These are phyloP conservation scores for Drymodes brunneopygia DNA, from an alignment of 2,113 vertebrate species.

Conservation along the genomic window DNA sequence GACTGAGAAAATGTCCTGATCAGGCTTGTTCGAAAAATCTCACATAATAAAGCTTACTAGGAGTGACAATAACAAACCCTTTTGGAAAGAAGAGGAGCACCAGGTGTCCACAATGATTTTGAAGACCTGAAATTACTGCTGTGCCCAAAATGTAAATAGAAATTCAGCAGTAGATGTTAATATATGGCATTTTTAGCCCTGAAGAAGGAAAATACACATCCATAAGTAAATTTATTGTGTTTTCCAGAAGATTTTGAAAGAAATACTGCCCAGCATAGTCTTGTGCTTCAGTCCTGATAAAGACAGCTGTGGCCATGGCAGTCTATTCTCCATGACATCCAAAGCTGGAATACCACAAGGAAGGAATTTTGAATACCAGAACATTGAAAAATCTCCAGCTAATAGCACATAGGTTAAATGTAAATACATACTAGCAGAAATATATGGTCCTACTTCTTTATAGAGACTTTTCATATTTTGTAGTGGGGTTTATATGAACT, in stretches of 20 bases:
- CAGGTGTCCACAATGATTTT: background rate
- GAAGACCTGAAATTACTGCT: background rate
- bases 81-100: background rate
- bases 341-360: background rate
- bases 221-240: background rate
- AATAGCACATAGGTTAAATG: background rate
- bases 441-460: background rate
- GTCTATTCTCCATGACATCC: background rate
- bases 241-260: background rate
- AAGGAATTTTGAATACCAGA: background rate
- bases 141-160: background rate
- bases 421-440: background rate
- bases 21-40: background rate
- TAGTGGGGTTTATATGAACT: background rate
- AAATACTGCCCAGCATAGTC: background rate
- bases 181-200: background rate
- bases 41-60: background rate
- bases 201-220: background rate
- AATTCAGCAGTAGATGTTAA: background rate
- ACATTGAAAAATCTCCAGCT: background rate
- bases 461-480: background rate
- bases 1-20: background rate
- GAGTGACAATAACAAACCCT: background rate
- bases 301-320: background rate
- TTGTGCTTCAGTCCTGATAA: background rate